These are phyloP conservation scores for Megalurothrips usitatus DNA, from an alignment of 2,888 invertebrate species.

Conservation along the genomic window DNA sequence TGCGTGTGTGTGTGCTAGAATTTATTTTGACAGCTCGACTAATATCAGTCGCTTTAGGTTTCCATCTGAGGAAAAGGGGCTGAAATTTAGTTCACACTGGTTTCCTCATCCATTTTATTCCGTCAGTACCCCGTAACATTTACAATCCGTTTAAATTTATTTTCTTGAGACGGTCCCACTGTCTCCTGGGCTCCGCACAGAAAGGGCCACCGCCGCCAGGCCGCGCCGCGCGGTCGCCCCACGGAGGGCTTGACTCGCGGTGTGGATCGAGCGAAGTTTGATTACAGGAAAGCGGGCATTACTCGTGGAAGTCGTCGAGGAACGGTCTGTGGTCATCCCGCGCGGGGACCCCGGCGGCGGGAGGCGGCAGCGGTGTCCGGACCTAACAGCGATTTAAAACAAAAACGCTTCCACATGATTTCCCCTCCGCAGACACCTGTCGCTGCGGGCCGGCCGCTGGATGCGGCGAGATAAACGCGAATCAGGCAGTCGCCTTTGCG, in stretches of 20 bases:
- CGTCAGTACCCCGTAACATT: no score
- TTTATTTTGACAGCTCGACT: no score
- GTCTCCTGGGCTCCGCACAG: background rate
- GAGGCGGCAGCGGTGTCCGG: background rate
- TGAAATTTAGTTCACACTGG: no score
- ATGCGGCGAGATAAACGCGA: background rate
- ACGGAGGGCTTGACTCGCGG: no score
- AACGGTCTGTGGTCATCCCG: no score
- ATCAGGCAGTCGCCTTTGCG: background rate
- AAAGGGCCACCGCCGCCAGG: no score
- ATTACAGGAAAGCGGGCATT: constrained; percentile 24
- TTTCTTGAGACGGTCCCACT: background rate
- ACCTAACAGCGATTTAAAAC: background rate
- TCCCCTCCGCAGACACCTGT: no score
- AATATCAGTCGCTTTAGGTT: background rate
- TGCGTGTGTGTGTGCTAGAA: no score
- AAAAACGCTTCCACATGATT: background rate
- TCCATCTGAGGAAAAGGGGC: no score
- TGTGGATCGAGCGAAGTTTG: constrained; percentile 7
- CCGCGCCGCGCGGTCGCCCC: no score
- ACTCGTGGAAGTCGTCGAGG: background rate
- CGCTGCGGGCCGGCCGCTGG: background rate
- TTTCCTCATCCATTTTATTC: no score
- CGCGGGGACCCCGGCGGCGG: background rate
- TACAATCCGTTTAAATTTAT: no score